A percentile compares a stretch with the other conserved stretches of the same genome.
These are phyloP conservation scores for Drosophila kepulauana DNA, from an alignment of 1,140 invertebrate species.

Conservation along the genomic window DNA sequence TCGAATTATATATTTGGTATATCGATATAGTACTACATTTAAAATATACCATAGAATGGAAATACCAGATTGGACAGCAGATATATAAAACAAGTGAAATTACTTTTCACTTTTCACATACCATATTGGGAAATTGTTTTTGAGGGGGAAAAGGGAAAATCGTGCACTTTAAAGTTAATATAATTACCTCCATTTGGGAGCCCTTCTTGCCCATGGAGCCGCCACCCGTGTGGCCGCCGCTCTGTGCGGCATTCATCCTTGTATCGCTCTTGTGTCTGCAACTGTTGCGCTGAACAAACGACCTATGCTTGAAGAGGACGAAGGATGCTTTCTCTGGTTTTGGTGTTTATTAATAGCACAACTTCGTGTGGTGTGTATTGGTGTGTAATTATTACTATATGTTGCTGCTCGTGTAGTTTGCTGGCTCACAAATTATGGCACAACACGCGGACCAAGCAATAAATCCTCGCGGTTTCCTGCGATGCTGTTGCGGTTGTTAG, in stretches of 20 bases:
- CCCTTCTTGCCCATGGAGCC: conserved; percentile 85
- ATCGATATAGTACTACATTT: no score
- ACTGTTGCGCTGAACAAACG: conserved; percentile 14
- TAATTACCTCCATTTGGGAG: conserved; percentile 85
- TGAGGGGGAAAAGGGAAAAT: neutral
- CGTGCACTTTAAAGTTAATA: conserved; percentile 57
- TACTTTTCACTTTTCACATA: neutral
- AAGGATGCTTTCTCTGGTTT: neutral
- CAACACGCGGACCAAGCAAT: conserved; percentile 41
- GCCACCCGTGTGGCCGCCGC: conserved; percentile 84
- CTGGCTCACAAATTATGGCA: conserved; percentile 29
- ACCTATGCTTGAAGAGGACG: neutral
- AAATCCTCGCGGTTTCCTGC: conserved; percentile 46
- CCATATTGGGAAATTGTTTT: conserved; percentile 3
- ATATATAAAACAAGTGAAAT: neutral
- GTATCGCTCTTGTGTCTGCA: conserved; percentile 12
- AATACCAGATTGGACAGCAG: no score
- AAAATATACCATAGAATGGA: no score
- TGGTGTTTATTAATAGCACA: conserved; percentile 25
- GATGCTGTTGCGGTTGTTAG: conserved; percentile 1
- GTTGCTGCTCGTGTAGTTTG: conserved; percentile 7
- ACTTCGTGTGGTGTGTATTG: conserved; percentile 8
- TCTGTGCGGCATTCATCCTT: conserved; percentile 85
- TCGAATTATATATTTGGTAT: no score
- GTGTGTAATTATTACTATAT: conserved; percentile 30